Evolutionary conservation across 2,797 vertebrate species (phyloP), one percentile per base, ranked within the genome.

Genomic region (Mus minutoides): DNA sequence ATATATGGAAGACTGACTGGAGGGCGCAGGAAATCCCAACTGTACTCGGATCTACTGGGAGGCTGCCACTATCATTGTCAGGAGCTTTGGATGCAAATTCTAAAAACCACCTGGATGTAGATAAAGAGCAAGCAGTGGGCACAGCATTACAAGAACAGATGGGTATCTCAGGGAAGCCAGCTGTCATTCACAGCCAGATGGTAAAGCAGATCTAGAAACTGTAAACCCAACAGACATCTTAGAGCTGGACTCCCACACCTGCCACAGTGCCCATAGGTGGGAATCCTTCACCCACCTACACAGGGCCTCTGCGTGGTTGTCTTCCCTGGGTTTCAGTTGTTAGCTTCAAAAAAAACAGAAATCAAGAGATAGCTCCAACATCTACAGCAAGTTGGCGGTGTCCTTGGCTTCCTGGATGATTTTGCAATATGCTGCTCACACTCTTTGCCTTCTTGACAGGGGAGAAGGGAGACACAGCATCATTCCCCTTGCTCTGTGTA

Each of bases 381-480:
- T 75, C 67, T 69, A 69, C 0, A 78, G 75, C 84, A 95, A 92
- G 73, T 75, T 88, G 92, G 95, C 14, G 0, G 46, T 73, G 77
- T 92, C 94, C 85, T 90, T 92, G 94, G 92, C 88, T 97, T 46
- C 49, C 58, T n/a, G 46, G 58, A 92, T 92, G 91, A 67, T 83
- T 94, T 75, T 94, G 40, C 95, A 97, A 71, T 96, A 91, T 97
- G 95, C 82, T 78, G 24, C 94, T 96, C 91, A 89, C 92, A 92
- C 82, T 91, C 91, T 96, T 95, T 94, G 96, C 85, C 95, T 93
- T 87, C 94, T 73, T 86, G 73, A 96, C 88, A 96, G 49, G 73
- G 93, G 34, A 80, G 91, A 92, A 92, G 84, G 64, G 43, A 93
- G 83, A 90, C 73, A 85, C 22, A 34, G 54, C 62, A 54, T 67